Evolutionary conservation across 2,797 vertebrate genomes (phyloP).

Genomic region (Microctenopoma stevenorrisi): DNA sequence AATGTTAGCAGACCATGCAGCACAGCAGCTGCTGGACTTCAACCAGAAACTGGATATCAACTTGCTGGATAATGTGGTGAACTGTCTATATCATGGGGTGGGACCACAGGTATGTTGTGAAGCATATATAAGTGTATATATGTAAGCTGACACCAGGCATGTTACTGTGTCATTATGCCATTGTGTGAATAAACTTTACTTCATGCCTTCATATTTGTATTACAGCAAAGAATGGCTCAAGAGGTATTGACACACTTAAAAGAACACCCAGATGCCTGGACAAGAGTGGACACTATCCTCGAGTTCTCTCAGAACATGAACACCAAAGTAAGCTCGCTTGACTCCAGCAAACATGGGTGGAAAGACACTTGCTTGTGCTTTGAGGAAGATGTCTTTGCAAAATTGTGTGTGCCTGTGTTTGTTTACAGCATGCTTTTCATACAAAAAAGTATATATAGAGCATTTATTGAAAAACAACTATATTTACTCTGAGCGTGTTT

Average conservation of each 20-base stretch:
- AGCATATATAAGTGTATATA: slow-evolving; percentile 16
- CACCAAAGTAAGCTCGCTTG: slow-evolving; percentile 94
- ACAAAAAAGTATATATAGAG: background rate
- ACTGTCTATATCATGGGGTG: slow-evolving; percentile 99
- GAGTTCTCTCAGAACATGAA: slow-evolving; percentile 99
- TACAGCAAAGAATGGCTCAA: slow-evolving; percentile 99
- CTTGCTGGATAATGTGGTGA: slow-evolving; percentile 99
- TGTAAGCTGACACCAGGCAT: background rate
- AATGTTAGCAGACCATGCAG: slow-evolving; percentile 99
- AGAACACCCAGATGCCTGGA: slow-evolving; percentile 99
- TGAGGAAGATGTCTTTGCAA: slow-evolving; percentile 82
- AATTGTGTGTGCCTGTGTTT: slow-evolving; percentile 3
- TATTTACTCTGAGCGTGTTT: slow-evolving; percentile 10
- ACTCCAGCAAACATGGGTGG: slow-evolving; percentile 57
- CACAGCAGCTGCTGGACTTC: slow-evolving; percentile 99
- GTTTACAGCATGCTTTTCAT: slow-evolving; percentile 13
- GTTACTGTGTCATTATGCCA: no score
- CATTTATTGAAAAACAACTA: slow-evolving; percentile 17
- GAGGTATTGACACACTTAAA: slow-evolving; percentile 99
- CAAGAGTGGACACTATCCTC: slow-evolving; percentile 98
- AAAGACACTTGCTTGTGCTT: slow-evolving; percentile 85
- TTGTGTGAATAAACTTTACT: background rate
- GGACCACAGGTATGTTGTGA: slow-evolving; percentile 92
- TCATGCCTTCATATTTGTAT: slow-evolving; percentile 34
- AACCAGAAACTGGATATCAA: slow-evolving; percentile 99